Evolutionary conservation across 2,888 invertebrate species (phyloP).

Genomic region (Cheilosia scutellata): DNA sequence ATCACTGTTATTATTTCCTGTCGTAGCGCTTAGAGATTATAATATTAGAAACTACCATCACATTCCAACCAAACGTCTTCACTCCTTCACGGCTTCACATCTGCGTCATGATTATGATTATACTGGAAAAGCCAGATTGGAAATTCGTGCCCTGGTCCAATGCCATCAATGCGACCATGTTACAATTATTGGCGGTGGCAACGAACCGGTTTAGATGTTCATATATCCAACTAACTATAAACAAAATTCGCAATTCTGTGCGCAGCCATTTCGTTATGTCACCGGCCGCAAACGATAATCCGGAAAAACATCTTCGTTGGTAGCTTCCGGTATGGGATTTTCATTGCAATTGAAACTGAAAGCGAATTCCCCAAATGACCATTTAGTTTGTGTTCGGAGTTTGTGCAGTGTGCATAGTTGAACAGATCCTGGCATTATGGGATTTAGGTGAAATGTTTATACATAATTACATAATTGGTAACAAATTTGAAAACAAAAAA

Average conservation of each 20-base stretch:
- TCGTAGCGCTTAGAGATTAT: background rate
- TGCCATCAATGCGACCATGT: conserved; percentile 65
- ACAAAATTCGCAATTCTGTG: conserved; percentile 27
- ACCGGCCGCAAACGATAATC: conserved; percentile 23
- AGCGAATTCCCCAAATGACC: conserved; percentile 45
- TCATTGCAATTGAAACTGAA: conserved; percentile 48
- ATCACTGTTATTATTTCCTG: conserved; percentile 45
- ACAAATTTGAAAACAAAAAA: background rate
- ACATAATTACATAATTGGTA: too few relatives aligned
- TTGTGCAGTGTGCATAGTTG: conserved; percentile 38
- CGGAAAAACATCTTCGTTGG: conserved; percentile 49
- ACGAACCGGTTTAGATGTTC: conserved; percentile 45
- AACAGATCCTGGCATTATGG: conserved; percentile 35
- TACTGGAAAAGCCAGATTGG: conserved; percentile 25
- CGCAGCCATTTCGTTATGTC: conserved; percentile 48
- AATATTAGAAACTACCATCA: conserved; percentile 1
- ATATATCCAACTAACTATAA: background rate
- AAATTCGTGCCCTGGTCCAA: conserved; percentile 64
- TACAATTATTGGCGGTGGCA: conserved; percentile 28
- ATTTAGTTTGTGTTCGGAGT: conserved; percentile 51
- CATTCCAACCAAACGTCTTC: background rate
- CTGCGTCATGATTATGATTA: background rate
- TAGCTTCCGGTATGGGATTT: conserved; percentile 56
- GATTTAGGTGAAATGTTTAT: conserved; percentile 47
- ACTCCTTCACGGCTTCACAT: conserved; percentile 13